A percentile compares a stretch with the other conserved stretches of the same genome.
phyloP scores from a whole-genome alignment of 2,797 vertebrate species.

The Telmatherina bonti region DNA sequence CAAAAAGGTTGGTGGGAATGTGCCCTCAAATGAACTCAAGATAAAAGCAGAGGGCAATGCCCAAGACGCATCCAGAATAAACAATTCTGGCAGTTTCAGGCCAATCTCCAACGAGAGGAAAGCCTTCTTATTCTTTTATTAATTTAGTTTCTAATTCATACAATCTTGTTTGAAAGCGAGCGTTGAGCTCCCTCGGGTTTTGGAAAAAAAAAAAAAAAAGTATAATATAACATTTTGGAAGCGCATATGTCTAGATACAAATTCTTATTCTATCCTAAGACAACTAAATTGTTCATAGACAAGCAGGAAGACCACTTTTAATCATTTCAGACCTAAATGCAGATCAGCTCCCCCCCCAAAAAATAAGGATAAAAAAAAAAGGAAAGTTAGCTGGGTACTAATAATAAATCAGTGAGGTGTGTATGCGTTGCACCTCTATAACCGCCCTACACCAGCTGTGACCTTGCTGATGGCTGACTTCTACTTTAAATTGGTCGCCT shows the following conservation, averaged over 20 bases:
- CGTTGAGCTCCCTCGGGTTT: background rate
- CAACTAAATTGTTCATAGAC: slow-evolving; percentile 31
- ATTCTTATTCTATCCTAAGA: slow-evolving; percentile 35
- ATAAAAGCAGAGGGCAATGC: too few relatives aligned
- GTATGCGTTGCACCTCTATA: slow-evolving; percentile 42
- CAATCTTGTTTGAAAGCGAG: slow-evolving; percentile 17
- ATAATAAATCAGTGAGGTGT: slow-evolving; percentile 34
- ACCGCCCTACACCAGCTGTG: slow-evolving; percentile 42
- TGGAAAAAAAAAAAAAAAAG: slow-evolving; percentile 7
- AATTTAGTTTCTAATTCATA: slow-evolving; percentile 3
- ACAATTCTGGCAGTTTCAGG: background rate
- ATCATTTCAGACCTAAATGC: slow-evolving; percentile 20
- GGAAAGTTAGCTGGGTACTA: slow-evolving; percentile 9
- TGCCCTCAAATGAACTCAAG: too few relatives aligned
- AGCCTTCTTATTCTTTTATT: too few relatives aligned
- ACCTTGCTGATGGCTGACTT: slow-evolving; percentile 59
- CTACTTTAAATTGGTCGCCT: slow-evolving; percentile 52
- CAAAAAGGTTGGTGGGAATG: too few relatives aligned
- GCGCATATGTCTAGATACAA: slow-evolving; percentile 17
- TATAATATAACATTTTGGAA: slow-evolving; percentile 25
- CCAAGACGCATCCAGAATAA: background rate
- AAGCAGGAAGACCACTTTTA: slow-evolving; percentile 34
- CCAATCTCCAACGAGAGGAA: too few relatives aligned
- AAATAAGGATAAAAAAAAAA: background rate
- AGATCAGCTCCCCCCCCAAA: slow-evolving; percentile 9